These are phyloP conservation scores for Nannoperca australis DNA, from an alignment of 2,797 vertebrate genomes.

Conservation along the genomic window DNA sequence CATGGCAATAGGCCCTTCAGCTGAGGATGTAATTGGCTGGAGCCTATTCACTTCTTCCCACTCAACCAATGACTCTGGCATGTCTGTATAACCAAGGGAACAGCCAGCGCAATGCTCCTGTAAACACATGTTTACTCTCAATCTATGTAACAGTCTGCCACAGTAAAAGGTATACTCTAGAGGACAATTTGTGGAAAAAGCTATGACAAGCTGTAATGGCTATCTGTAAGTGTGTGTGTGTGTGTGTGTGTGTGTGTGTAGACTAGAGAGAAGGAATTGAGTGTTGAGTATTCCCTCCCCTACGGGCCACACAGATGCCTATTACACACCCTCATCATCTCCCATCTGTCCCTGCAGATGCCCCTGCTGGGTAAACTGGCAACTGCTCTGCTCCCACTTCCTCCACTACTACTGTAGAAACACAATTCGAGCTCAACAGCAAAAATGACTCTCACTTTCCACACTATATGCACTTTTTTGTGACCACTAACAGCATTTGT, in stretches of 20 bases:
- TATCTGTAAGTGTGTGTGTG: constrained; percentile 47
- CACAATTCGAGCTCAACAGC: constrained; percentile 37
- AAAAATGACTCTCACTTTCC: constrained; percentile 38
- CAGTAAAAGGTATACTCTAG: constrained; percentile 77
- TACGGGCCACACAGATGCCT: constrained; percentile 76
- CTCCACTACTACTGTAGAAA: constrained; percentile 31
- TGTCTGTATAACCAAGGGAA: constrained; percentile 54
- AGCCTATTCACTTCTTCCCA: constrained; percentile 42
- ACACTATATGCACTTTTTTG: constrained; percentile 18
- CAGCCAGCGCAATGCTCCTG: constrained; percentile 60
- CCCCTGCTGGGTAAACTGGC: constrained; percentile 81
- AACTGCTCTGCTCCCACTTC: constrained; percentile 61
- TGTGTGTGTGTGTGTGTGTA: constrained; percentile 30
- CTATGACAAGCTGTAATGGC: constrained; percentile 76
- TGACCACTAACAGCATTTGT: constrained; percentile 1
- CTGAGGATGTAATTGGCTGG: constrained; percentile 45
- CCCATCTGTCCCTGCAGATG: constrained; percentile 85
- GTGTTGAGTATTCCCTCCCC: constrained; percentile 75
- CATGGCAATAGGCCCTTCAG: constrained; percentile 42
- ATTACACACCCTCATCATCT: constrained; percentile 82
- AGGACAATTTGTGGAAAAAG: constrained; percentile 77
- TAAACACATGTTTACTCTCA: constrained; percentile 80
- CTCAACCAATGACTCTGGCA: constrained; percentile 52
- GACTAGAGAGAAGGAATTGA: constrained; percentile 62
- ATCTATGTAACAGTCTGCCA: constrained; percentile 77